Evolutionary conservation across 2,113 vertebrate species (phyloP), one percentile per base, ranked within the genome.

Genomic region (Cololabis saira): DNA sequence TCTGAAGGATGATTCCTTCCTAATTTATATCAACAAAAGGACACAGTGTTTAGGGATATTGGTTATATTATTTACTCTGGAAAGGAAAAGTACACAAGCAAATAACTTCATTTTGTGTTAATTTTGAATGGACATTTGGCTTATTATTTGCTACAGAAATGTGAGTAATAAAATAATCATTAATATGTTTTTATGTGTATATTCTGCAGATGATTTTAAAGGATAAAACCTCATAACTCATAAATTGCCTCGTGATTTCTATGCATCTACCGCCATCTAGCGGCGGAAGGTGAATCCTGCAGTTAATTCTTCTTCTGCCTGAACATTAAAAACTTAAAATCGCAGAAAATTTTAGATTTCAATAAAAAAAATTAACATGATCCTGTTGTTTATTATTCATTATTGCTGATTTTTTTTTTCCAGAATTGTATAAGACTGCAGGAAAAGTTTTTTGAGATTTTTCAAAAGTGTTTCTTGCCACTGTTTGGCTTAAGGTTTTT

Each of bases 251-350:
- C 13, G 24, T 27, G 24, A 27, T 27, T 64, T 62, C 11, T 80
- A 7, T 17, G 59, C 37, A 18, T 78, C 18, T 82, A 44, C 18
- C 33, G 72, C 85, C 83, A 74, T 70, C 87, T 89, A 22, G 62
- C 81, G 89, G 74, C 27, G 2, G 1, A 1, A 6, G 7, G 3
- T 10, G 2, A 5, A 22, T 13, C 37, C 12, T 41, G 21, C 15
- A 51, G 22, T 15, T 24, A 42, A 6, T 12, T 50, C 12, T 5
- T 8, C 1, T 12, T 48, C n/a, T 48, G 45, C 45, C n/a, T 17
- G 17, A 47, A 47, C 10, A 3, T 5, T 6, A 7, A 16, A 45
- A 45, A 45, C 44, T 8, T 47, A 47, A 47, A n/a, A n/a, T n/a
- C n/a, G n/a, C 17, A 17, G 44, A 17, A 10, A 47, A 17, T 47